Percentiles rank a stretch among this genome's conserved stretches.
phyloP scores from a whole-genome alignment of 2,888 invertebrate genomes.

The Leptinotarsa haldemani region DNA sequence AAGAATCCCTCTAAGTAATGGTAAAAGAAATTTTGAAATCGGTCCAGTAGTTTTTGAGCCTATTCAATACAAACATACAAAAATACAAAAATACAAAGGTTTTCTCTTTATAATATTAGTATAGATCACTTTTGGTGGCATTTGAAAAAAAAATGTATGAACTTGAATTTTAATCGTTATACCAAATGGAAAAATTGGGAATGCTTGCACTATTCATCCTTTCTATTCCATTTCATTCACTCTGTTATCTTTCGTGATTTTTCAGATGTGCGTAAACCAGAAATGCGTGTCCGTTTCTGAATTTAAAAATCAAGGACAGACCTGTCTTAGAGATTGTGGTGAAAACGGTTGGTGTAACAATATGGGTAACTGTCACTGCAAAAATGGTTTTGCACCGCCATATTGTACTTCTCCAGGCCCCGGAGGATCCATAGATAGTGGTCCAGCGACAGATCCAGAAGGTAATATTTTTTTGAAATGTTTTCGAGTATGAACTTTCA shows the following conservation, averaged over 20 bases:
- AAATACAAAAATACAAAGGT: no score
- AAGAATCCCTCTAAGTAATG: no score
- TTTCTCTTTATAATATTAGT: no score
- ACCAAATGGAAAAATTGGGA: no score
- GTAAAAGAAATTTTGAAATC: no score
- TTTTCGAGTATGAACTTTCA: not conserved
- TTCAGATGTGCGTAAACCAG: slow-evolving; percentile 91
- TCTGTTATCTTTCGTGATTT: slow-evolving; percentile 24
- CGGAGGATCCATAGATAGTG: slow-evolving; percentile 92
- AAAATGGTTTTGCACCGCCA: slow-evolving; percentile 89
- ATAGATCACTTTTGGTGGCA: no score
- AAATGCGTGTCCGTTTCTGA: slow-evolving; percentile 81
- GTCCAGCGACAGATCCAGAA: slow-evolving; percentile 87
- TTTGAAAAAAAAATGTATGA: no score
- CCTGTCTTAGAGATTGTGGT: slow-evolving; percentile 84
- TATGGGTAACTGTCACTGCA: slow-evolving; percentile 94
- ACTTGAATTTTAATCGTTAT: no score
- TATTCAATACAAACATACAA: no score
- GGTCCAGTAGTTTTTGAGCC: no score
- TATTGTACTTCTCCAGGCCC: slow-evolving; percentile 86
- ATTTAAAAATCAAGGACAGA: slow-evolving; percentile 71
- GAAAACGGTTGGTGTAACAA: slow-evolving; percentile 90
- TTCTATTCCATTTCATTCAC: no score
- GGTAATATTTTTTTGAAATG: slow-evolving; percentile 68
- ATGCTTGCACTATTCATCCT: no score